phyloP scores from a whole-genome alignment of 2,888 invertebrate species.

The Hybos culiciformis region DNA sequence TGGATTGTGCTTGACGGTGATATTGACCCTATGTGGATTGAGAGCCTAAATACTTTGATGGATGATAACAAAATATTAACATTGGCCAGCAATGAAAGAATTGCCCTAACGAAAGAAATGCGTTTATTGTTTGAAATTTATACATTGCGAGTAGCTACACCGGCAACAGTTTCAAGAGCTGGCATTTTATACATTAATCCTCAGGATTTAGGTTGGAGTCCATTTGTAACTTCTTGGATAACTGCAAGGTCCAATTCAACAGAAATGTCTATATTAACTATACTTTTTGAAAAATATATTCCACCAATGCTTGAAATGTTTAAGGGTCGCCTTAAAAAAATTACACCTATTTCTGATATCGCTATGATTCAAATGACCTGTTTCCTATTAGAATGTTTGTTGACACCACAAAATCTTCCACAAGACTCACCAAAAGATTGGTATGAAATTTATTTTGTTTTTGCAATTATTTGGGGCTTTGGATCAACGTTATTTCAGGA shows the following conservation, averaged over 20 bases:
- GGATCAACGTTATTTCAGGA: conserved; percentile 86
- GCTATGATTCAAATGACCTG: conserved; percentile 82
- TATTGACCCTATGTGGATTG: conserved; percentile 98
- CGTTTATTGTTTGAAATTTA: conserved; percentile 88
- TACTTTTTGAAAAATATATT: conserved; percentile 88
- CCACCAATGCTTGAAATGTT: conserved; percentile 68
- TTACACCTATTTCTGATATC: conserved; percentile 82
- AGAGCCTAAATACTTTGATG: conserved; percentile 92
- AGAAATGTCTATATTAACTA: conserved; percentile 66
- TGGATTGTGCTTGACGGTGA: conserved; percentile 95
- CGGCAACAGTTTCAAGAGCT: conserved; percentile 88
- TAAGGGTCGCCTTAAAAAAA: conserved; percentile 60
- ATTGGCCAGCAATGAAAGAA: conserved; percentile 86
- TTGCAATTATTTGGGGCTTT: conserved; percentile 84
- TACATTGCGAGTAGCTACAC: conserved; percentile 79
- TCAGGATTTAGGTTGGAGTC: conserved; percentile 89
- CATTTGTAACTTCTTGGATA: conserved; percentile 80
- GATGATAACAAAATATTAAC: conserved; percentile 92
- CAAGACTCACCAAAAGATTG: conserved; percentile 85
- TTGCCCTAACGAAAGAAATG: conserved; percentile 80
- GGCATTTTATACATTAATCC: conserved; percentile 91
- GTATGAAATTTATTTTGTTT: conserved; percentile 84
- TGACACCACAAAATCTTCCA: conserved; percentile 68
- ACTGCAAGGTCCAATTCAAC: conserved; percentile 56
- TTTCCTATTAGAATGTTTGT: conserved; percentile 68